A percentile compares a stretch with the other conserved stretches of the same genome.
Conservation (phyloP, 1,140 invertebrate species). For the Drosophila jambulina region DNA sequence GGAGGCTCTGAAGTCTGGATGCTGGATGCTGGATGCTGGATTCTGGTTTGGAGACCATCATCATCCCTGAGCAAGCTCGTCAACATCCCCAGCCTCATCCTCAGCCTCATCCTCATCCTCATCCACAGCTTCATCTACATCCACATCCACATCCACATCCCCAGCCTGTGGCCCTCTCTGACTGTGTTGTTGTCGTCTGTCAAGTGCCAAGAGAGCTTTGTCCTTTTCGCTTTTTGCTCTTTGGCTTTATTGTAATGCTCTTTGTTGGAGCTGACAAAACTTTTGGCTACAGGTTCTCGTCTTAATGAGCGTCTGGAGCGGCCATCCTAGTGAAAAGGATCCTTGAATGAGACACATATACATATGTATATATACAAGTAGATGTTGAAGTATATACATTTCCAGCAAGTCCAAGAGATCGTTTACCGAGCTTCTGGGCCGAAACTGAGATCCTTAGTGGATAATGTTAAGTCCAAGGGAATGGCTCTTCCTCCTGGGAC, state of each 20-base stretch:
- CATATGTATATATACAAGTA: neutral
- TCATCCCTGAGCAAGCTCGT: constrained; percentile 19
- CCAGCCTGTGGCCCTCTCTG: constrained; percentile 3
- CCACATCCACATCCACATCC: neutral
- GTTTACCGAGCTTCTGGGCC: neutral
- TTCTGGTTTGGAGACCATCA: constrained; percentile 19
- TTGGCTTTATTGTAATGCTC: constrained; percentile 37
- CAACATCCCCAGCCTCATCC: constrained; percentile 8
- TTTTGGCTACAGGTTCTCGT: constrained; percentile 36
- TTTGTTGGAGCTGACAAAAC: constrained; percentile 39
- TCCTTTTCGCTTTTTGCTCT: constrained; percentile 45
- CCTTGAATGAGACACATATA: neutral
- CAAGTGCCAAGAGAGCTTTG: constrained; percentile 75
- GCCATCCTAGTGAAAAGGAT: neutral
- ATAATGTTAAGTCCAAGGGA: neutral
- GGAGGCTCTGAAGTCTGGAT: constrained; percentile 6
- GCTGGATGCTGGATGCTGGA: neutral
- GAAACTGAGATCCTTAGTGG: neutral
- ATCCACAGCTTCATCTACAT: neutral
- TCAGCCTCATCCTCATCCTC: constrained; percentile 6
- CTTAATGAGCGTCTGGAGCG: constrained; percentile 25
- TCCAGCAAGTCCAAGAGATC: neutral
- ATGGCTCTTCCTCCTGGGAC: too few relatives aligned
- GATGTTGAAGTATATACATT: too few relatives aligned
- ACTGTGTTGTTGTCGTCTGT: constrained; percentile 49